Evolutionary conservation across 2,113 vertebrate species (phyloP), one percentile per base, ranked within the genome.

Genomic region (Microcebus murinus): DNA sequence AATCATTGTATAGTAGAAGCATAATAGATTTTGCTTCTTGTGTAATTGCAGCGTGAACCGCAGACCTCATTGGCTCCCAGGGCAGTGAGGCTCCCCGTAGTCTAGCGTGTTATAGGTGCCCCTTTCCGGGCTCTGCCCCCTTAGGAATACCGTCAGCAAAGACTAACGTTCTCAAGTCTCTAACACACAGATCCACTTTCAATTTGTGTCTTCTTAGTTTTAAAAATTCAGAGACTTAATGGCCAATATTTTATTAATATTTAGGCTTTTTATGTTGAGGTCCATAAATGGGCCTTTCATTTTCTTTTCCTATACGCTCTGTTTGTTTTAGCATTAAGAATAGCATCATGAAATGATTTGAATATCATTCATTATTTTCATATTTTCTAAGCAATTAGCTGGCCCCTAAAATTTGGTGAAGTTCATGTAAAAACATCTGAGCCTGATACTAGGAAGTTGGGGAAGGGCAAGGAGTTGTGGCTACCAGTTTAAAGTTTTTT

Each of bases 161-260:
- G 14, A n/a, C 14, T 52, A 45, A 39, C 8, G 11, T 21, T 63
- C n/a, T 18, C 17, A 76, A 18, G 42, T n/a, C 57, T 68, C 21
- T 36, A 42, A 39, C 25, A 61, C 11, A 3, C 8, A 71, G 52
- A 45, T 52, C 14, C 3, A n/a, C 68, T 77, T 50, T 74, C 39
- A 71, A 4, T 17, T 27, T 87, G 0, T 55, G 21, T 93, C 81
- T 91, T 65, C 57, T 45, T 88, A n/a, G 17, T 61, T 94, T 92
- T 71, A 73, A 83, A 91, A 88, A 57, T 79, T 48, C 1, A 77
- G 12, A 67, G 36, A 81, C 85, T 96, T 80, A 79, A 92, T 67
- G 52, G 29, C 29, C 67, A 82, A 8, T 74, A 18, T 77, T 92
- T 84, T 76, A 61, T 57, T 57, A 57, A 57, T 57, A 57, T 92